Evolutionary conservation across 2,113 vertebrate species (phyloP).

Genomic region (Oncorhynchus keta): DNA sequence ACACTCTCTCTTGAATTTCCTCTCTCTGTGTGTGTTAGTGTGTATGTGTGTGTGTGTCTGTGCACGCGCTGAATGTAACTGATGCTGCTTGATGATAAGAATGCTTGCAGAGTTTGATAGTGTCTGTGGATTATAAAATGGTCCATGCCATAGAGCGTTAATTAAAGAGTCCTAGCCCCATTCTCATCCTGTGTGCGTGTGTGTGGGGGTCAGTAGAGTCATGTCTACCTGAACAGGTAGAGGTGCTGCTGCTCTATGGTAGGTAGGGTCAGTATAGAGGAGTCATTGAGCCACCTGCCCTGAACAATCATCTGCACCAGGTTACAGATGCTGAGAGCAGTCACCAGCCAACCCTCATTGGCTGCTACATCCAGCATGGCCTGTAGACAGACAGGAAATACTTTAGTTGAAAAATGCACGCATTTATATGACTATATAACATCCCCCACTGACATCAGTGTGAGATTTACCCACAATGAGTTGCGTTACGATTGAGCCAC

Average conservation of each 20-base stretch:
- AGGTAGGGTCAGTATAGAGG: constrained; percentile 87
- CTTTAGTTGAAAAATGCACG: too few species aligned
- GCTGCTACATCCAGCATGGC: constrained; percentile 95
- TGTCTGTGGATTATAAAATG: neutral
- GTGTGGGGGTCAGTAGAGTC: neutral
- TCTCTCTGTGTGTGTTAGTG: constrained; percentile 10
- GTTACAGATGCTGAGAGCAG: constrained; percentile 85
- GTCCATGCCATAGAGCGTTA: neutral
- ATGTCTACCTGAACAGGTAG: constrained; percentile 84
- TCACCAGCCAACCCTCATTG: constrained; percentile 90
- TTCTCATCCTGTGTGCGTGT: neutral
- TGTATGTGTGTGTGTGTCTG: neutral
- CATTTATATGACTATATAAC: too few species aligned
- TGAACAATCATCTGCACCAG: constrained; percentile 95
- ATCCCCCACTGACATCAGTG: too few species aligned
- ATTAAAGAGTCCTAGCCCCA: neutral
- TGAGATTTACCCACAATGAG: too few species aligned
- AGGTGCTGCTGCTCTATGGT: constrained; percentile 86
- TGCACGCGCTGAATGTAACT: neutral
- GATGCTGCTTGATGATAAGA: constrained; percentile 2
- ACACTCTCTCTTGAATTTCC: constrained; percentile 3
- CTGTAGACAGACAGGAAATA: constrained; percentile 59
- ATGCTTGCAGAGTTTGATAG: neutral
- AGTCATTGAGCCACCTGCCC: constrained; percentile 90
- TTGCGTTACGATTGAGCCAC: too few species aligned